phyloP scores from a whole-genome alignment of 2,113 vertebrate genomes.

The Tupaia chinensis region DNA sequence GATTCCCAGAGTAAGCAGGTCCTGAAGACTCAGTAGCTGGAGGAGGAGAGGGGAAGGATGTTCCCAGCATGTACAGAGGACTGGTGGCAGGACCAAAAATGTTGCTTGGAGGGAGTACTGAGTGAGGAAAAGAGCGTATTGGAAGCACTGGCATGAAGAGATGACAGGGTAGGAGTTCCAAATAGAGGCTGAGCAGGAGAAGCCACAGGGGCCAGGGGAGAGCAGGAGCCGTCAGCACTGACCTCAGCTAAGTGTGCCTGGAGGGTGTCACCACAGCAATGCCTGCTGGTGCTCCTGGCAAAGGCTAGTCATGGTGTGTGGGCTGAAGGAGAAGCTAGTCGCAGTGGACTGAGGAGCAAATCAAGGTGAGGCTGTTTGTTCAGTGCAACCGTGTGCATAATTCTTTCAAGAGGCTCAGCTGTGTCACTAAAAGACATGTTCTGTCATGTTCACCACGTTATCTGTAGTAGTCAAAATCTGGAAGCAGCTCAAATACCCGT shows the following conservation, averaged over 20 bases:
- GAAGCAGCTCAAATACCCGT: background rate
- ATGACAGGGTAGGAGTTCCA: background rate
- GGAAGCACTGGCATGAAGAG: background rate
- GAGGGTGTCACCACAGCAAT: background rate
- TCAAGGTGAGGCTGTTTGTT: background rate
- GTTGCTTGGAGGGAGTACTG: background rate
- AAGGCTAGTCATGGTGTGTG: background rate
- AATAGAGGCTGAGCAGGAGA: background rate
- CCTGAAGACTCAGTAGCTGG: background rate
- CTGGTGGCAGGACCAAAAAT: background rate
- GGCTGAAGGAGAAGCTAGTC: background rate
- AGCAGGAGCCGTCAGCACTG: background rate
- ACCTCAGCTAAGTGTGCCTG: background rate
- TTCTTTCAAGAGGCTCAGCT: background rate
- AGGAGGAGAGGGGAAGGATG: background rate
- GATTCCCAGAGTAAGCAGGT: background rate
- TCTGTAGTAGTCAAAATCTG: background rate
- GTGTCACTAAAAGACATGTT: background rate
- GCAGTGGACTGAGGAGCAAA: background rate
- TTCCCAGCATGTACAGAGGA: background rate
- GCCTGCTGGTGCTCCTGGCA: background rate
- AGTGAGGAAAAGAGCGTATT: background rate
- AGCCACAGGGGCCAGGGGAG: background rate
- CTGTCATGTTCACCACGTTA: background rate
- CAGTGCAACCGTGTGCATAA: background rate